Evolutionary conservation across 2,113 vertebrate species (phyloP).

Genomic region (Trochalopteron elliotii): DNA sequence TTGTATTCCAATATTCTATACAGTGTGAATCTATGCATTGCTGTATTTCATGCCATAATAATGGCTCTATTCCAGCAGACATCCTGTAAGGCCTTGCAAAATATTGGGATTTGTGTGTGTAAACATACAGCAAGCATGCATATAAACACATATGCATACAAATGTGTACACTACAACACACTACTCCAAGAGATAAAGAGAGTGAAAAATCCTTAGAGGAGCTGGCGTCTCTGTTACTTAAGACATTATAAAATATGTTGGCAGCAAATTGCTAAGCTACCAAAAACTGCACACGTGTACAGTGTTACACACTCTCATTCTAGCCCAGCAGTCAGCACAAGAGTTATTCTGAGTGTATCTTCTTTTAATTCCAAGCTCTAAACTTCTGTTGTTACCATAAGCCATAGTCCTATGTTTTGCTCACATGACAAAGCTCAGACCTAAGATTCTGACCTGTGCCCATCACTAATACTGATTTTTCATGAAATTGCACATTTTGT

Average conservation of each 20-base stretch:
- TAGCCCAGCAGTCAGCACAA: neutral
- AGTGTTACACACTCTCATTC: neutral
- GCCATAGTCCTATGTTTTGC: neutral
- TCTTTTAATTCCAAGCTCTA: neutral
- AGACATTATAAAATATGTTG: neutral
- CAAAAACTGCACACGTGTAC: neutral
- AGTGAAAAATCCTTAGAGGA: neutral
- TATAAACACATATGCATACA: neutral
- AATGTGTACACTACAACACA: neutral
- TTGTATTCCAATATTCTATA: neutral
- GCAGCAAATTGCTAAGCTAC: neutral
- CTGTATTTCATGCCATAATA: neutral
- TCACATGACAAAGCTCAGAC: neutral
- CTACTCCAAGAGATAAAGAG: neutral
- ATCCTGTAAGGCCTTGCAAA: neutral
- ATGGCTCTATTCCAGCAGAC: neutral
- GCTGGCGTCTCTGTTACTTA: neutral
- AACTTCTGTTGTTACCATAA: neutral
- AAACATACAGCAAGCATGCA: neutral
- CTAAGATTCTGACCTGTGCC: neutral
- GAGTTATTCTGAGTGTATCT: neutral
- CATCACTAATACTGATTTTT: neutral
- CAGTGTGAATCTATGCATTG: neutral
- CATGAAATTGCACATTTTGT: neutral
- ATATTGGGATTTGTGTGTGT: neutral